Base-by-base conservation (phyloP, 2,113 vertebrate genomes). In the Labrus mixtus region DNA sequence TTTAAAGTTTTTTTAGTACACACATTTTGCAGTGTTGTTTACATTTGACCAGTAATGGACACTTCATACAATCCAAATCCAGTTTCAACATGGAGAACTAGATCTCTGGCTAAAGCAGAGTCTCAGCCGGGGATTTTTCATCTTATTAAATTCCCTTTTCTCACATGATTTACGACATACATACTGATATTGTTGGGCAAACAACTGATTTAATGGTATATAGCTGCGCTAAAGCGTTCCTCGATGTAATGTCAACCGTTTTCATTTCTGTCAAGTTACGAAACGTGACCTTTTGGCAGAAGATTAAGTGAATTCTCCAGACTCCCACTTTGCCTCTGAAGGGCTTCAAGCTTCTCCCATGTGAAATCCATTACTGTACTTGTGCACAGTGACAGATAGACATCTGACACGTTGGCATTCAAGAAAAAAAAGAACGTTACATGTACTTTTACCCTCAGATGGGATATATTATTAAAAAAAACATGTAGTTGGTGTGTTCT, bases 201-300 rank as follows among this genome's bases (percentile, higher is more conserved):
- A 55, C 70, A 63, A 76, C 66, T 74, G 56, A 67, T 78, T 78
- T 12, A 43, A 64, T 64, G 60, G 46, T 29, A 84, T 16, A 29
- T 15, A 8, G 54, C 20, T 55, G 37, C 55, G 83, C 59, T 78
- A 78, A 88, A 76, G 68, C 63, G 33, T 67, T 84, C 56, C 69
- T 65, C 23, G 16, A 15, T 65, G 68, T 89, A 77, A 86, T 78
- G 74, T 87, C 73, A 88, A 67, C 69, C 64, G 67, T 72, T 83
- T 88, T 82, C 41, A 65, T 88, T 91, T 86, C 62, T 92, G 91
- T 92, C 86, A 91, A 86, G 73, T 78, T 68, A 84, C 88, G 82
- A 89, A 91, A 89, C 22, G 39, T 91, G 92, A 93, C 91, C 91
- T 94, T 93, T 93, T 78, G 57, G 74, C 66, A 83, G 83, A 86